A percentile compares a stretch with the other conserved stretches of the same genome.
phyloP scores from a whole-genome alignment of 2,888 invertebrate species.

The Drosophila aldrichi region DNA sequence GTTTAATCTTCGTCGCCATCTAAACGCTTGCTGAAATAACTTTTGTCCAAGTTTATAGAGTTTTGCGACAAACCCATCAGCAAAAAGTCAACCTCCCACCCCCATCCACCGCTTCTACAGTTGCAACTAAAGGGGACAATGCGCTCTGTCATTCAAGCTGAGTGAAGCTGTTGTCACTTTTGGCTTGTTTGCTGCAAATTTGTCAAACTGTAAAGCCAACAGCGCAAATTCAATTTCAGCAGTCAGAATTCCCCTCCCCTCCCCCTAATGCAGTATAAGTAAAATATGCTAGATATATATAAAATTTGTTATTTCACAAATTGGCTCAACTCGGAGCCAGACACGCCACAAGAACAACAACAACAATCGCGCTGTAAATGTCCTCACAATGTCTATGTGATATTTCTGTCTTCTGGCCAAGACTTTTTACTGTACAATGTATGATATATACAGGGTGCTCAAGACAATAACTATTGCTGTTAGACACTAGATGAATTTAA shows the following conservation, averaged over 20 bases:
- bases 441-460: constrained; percentile 36
- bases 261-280: constrained; percentile 50
- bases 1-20: constrained; percentile 12
- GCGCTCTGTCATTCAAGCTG: constrained; percentile 30
- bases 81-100: not conserved
- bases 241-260: constrained; percentile 24
- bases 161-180: constrained; percentile 60
- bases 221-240: constrained; percentile 73
- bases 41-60: constrained; percentile 27
- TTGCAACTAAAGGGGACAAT: constrained; percentile 25
- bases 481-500: not conserved
- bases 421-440: constrained; percentile 15
- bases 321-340: constrained; percentile 64
- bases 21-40: constrained; percentile 15
- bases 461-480: not conserved
- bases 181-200: constrained; percentile 66
- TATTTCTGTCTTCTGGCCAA: constrained; percentile 14
- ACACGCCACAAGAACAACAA: constrained; percentile 30
- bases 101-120: not conserved
- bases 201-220: constrained; percentile 72
- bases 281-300: constrained; percentile 39
- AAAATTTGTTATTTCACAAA: constrained; percentile 74
- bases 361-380: constrained; percentile 41
- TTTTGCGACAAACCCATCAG: constrained; percentile 29
- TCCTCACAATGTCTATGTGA: constrained; percentile 57